phyloP scores from a whole-genome alignment of 1,140 invertebrate genomes.

The Epicauta chinensis region DNA sequence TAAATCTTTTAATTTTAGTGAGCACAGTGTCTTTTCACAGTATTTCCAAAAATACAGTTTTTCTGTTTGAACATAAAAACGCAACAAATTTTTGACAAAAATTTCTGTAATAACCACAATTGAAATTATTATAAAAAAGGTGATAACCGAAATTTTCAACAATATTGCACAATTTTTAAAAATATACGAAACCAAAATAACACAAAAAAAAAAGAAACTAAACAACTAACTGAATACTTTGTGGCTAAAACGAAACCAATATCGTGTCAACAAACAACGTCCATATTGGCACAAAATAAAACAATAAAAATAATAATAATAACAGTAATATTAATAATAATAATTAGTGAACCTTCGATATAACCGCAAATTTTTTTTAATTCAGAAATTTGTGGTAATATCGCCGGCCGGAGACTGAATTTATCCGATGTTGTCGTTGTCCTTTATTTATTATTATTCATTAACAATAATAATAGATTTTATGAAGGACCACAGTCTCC shows the following conservation, averaged over 20 bases:
- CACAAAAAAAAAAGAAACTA: conserved; percentile 1
- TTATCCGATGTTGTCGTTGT: conserved; percentile 35
- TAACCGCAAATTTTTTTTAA: conserved; percentile 11
- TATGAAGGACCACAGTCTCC: conserved; percentile 44
- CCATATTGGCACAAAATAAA: conserved; percentile 27
- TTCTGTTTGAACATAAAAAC: not conserved
- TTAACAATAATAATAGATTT: too few species aligned
- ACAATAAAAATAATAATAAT: not conserved
- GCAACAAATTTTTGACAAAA: too few species aligned
- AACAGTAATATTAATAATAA: conserved; percentile 1
- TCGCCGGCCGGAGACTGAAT: conserved; percentile 38
- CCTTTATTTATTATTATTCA: too few species aligned
- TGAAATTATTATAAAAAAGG: too few species aligned
- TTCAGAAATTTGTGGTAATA: conserved; percentile 23
- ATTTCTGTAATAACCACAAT: too few species aligned
- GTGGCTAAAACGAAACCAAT: conserved; percentile 15
- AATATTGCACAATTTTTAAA: conserved; percentile 19
- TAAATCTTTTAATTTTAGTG: conserved; percentile 24
- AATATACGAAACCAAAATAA: not conserved
- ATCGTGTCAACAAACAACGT: conserved; percentile 14
- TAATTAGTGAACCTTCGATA: conserved; percentile 20
- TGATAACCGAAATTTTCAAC: conserved; percentile 11
- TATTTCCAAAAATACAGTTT: not conserved
- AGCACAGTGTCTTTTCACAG: conserved; percentile 34
- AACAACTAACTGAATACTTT: not conserved